Conservation (phyloP, 2,888 invertebrate species). For the Melanotus villosus region DNA sequence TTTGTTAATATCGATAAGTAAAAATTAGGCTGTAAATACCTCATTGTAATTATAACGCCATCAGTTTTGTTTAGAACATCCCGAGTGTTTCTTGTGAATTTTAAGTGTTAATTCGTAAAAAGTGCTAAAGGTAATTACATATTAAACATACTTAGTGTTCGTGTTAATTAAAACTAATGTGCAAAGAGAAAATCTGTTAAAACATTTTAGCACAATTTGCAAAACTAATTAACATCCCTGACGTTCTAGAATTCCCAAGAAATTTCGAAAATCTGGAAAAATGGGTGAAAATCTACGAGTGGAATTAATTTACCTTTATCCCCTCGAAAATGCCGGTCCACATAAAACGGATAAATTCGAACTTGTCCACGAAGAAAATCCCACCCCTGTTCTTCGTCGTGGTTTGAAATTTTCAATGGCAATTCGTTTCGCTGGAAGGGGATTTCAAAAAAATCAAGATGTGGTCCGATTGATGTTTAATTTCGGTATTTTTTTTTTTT, state of each 20-base stretch:
- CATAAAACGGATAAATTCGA: slow-evolving; percentile 82
- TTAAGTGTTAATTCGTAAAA: neutral
- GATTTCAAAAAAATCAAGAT: slow-evolving; percentile 75
- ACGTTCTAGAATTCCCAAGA: neutral
- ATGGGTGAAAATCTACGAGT: slow-evolving; percentile 66
- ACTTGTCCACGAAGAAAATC: slow-evolving; percentile 74
- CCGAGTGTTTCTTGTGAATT: neutral
- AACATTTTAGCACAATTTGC: too few relatives aligned
- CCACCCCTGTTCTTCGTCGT: slow-evolving; percentile 78
- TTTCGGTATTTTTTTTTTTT: slow-evolving; percentile 71
- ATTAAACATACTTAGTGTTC: too few relatives aligned
- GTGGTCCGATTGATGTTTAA: slow-evolving; percentile 78
- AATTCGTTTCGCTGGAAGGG: slow-evolving; percentile 74
- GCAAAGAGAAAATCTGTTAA: too few relatives aligned
- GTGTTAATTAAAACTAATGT: too few relatives aligned
- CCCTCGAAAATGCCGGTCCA: slow-evolving; percentile 76
- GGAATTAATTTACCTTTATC: slow-evolving; percentile 76
- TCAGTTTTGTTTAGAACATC: neutral
- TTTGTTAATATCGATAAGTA: neutral
- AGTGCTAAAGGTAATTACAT: neutral
- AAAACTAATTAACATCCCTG: too few relatives aligned
- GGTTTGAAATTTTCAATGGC: slow-evolving; percentile 82
- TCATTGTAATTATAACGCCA: neutral
- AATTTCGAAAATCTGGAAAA: neutral
- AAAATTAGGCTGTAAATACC: neutral